A percentile compares a stretch with the other conserved stretches of the same genome.
phyloP scores from a whole-genome alignment of 2,113 vertebrate genomes.

The Merops nubicus region DNA sequence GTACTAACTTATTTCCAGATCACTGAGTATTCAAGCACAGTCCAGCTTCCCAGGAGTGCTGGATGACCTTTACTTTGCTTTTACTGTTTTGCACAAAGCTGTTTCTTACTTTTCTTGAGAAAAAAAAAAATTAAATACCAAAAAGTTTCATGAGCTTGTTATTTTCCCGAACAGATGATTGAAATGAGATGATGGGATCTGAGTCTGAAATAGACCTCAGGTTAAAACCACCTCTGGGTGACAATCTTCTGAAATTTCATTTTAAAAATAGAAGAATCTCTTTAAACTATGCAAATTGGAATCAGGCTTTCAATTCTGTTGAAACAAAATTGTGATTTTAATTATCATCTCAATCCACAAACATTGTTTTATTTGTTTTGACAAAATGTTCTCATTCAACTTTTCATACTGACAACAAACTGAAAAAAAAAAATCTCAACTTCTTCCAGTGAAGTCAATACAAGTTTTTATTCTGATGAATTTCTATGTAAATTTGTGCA shows the following conservation, averaged over 20 bases:
- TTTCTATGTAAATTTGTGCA: background rate
- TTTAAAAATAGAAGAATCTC: background rate
- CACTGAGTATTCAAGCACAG: background rate
- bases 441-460: background rate
- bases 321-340: background rate
- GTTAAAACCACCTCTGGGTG: background rate
- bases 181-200: background rate
- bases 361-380: background rate
- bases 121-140: background rate
- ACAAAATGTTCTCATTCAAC: background rate
- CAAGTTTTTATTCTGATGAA: background rate
- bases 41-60: background rate
- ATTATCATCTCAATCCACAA: background rate
- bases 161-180: background rate
- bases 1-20: background rate
- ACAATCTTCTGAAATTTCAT: background rate
- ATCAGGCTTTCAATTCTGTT: background rate
- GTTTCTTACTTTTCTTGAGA: background rate
- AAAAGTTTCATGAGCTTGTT: background rate
- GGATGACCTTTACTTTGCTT: background rate
- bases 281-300: background rate
- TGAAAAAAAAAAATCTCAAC: background rate
- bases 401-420: background rate
- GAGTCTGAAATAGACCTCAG: background rate
- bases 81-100: background rate